These are phyloP conservation scores for Mastomys coucha DNA, from an alignment of 2,113 vertebrate genomes.

Conservation along the genomic window DNA sequence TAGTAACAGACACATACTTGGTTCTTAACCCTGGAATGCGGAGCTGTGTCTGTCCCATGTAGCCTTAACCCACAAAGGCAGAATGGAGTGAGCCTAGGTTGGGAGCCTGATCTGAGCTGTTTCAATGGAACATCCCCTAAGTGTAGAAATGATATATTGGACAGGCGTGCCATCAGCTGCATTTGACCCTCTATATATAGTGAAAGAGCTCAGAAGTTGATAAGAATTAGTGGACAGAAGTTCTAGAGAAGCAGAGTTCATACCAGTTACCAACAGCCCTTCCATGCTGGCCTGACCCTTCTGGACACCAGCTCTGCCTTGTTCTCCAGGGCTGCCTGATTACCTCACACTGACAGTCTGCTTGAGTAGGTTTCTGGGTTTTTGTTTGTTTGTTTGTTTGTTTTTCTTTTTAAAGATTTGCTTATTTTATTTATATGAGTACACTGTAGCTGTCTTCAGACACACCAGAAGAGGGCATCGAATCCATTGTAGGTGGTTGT, in stretches of 20 bases:
- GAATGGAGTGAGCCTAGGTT: not conserved
- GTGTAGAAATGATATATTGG: not conserved
- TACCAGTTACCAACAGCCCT: not conserved
- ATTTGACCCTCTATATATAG: not conserved
- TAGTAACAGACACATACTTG: not conserved
- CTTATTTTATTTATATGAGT: no score
- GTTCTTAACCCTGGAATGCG: not conserved
- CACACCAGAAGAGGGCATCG: not conserved
- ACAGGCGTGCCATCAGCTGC: rapidly evolving
- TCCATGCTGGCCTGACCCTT: not conserved
- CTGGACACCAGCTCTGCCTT: not conserved
- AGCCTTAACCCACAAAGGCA: not conserved
- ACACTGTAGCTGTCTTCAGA: no score
- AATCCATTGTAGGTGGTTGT: not conserved
- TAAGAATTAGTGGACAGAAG: not conserved
- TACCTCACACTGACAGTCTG: not conserved
- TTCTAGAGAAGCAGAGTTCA: not conserved
- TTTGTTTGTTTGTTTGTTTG: no score
- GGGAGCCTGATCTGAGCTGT: not conserved
- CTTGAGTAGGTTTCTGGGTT: not conserved
- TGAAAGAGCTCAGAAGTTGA: not conserved
- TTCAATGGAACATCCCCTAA: not conserved
- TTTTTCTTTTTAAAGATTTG: no score
- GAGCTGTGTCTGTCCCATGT: not conserved
- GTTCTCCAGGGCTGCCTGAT: not conserved